Conservation (phyloP, 2,113 vertebrate genomes). For the Ptyas mucosa region DNA sequence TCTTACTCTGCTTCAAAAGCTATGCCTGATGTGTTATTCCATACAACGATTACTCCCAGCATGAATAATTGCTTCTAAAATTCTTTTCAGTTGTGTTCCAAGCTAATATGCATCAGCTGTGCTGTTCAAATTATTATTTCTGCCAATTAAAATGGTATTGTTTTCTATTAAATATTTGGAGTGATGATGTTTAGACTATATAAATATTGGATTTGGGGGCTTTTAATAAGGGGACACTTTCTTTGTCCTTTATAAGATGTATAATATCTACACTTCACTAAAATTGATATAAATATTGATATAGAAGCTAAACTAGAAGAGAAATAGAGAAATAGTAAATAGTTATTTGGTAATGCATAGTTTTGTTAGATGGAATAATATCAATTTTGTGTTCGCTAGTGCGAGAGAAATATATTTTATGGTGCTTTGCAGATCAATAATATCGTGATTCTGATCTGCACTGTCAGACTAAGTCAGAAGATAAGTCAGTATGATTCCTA, state of each 20-base stretch:
- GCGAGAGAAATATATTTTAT: background rate
- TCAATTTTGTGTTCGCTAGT: background rate
- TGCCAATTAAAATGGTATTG: constrained; percentile 21
- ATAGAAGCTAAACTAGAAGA: background rate
- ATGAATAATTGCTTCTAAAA: constrained; percentile 33
- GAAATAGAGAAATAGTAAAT: no score
- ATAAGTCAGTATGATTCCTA: background rate
- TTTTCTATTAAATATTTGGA: constrained; percentile 12
- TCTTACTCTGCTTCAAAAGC: background rate
- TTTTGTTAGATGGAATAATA: background rate
- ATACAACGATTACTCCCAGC: constrained; percentile 10
- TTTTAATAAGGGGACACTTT: background rate
- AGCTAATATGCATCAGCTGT: background rate
- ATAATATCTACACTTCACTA: background rate
- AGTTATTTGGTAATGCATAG: background rate
- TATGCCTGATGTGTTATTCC: background rate
- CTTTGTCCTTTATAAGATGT: background rate
- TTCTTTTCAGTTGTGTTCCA: background rate
- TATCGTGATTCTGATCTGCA: background rate
- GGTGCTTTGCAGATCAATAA: background rate
- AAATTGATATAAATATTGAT: background rate
- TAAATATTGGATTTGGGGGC: background rate
- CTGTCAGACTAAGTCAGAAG: background rate
- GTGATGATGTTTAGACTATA: constrained; percentile 19
- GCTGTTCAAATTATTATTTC: constrained; percentile 8